phyloP scores from a whole-genome alignment of 2,888 invertebrate species.

The Agrochola litura region DNA sequence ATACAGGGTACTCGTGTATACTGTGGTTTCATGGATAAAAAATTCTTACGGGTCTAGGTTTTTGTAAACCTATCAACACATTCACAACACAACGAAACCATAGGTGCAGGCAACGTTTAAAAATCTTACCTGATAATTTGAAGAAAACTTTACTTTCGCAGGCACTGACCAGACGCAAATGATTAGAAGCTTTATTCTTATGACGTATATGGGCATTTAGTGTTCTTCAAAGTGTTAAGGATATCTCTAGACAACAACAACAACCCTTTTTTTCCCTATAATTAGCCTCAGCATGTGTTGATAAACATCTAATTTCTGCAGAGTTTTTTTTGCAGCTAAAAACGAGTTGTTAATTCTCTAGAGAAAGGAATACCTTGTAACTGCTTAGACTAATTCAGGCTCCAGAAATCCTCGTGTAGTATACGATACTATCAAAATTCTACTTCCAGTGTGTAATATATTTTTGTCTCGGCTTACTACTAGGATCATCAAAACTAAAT shows the following conservation, averaged over 20 bases:
- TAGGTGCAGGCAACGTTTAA: neutral
- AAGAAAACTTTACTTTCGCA: neutral
- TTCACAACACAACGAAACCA: neutral
- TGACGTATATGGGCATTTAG: too few relatives aligned
- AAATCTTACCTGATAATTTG: neutral
- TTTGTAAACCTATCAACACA: neutral
- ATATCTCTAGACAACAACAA: too few relatives aligned
- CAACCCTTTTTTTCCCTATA: neutral
- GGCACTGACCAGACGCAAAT: too few relatives aligned
- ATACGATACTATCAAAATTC: neutral
- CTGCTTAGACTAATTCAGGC: neutral
- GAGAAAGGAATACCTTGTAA: neutral
- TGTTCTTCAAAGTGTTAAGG: too few relatives aligned
- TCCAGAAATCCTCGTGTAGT: neutral
- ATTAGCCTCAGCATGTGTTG: neutral
- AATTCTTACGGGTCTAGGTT: neutral
- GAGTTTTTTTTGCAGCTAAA: neutral
- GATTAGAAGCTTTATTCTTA: too few relatives aligned
- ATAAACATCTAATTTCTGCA: neutral
- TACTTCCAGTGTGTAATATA: conserved; percentile 2
- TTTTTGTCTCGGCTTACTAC: conserved; percentile 31
- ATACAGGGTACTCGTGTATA: neutral
- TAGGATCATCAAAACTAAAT: conserved; percentile 41
- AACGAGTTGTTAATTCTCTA: too few relatives aligned
- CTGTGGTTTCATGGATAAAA: neutral